phyloP scores from a whole-genome alignment of 1,140 invertebrate genomes.

The Meloidogyne hapla region DNA sequence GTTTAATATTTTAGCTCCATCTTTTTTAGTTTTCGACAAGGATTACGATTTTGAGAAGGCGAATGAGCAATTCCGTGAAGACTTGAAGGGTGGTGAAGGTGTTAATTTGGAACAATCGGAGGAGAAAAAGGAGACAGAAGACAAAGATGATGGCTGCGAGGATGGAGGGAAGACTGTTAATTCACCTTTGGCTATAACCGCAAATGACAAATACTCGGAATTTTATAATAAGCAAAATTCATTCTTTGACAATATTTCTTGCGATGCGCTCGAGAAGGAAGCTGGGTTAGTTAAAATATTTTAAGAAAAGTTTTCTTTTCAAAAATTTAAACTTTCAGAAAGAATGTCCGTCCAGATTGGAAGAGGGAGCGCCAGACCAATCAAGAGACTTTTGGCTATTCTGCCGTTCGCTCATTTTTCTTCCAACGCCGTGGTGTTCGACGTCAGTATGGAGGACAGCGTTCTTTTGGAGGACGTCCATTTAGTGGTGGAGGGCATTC shows the following conservation, averaged over 20 bases:
- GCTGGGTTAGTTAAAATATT: conserved; percentile 71
- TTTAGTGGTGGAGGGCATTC: too few relatives aligned
- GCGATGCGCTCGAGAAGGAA: conserved; percentile 88
- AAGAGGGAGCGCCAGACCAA: conserved; percentile 92
- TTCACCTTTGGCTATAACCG: conserved; percentile 16
- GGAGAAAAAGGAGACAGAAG: neutral
- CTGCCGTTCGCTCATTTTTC: conserved; percentile 68
- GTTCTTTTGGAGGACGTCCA: neutral
- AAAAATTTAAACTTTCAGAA: conserved; percentile 57
- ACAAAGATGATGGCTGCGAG: neutral
- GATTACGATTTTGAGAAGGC: conserved; percentile 97
- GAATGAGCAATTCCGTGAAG: conserved; percentile 83
- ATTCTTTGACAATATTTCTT: conserved; percentile 98
- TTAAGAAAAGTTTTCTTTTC: neutral
- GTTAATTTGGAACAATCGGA: conserved; percentile 7
- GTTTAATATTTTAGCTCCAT: neutral
- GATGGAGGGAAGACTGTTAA: conserved; percentile 18
- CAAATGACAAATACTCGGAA: conserved; percentile 64
- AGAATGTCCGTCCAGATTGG: conserved; percentile 83
- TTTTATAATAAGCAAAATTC: conserved; percentile 93
- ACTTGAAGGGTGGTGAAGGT: conserved; percentile 24
- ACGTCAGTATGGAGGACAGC: neutral
- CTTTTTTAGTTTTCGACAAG: conserved; percentile 74
- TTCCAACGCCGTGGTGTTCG: conserved; percentile 28
- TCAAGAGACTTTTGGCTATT: conserved; percentile 92